phyloP scores from a whole-genome alignment of 2,888 invertebrate genomes.

The Pheosia tremula region DNA sequence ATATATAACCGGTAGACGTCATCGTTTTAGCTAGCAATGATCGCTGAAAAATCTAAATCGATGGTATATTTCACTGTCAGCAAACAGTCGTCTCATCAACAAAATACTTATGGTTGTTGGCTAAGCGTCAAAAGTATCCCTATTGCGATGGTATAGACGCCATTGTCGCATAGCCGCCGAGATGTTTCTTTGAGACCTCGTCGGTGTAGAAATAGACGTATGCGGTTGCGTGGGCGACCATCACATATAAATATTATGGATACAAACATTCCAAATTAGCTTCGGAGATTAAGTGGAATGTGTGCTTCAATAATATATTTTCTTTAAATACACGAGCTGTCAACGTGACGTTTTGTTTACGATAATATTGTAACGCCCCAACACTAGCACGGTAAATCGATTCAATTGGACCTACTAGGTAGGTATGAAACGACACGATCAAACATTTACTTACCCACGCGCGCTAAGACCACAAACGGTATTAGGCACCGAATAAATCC shows the following conservation, averaged over 20 bases:
- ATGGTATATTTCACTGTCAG: conserved; percentile 41
- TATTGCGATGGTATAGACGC: conserved; percentile 35
- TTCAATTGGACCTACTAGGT: conserved; percentile 3
- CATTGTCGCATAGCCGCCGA: conserved; percentile 21
- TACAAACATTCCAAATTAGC: conserved; percentile 65
- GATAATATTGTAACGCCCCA: conserved; percentile 32
- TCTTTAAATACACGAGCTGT: conserved; percentile 31
- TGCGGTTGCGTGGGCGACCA: conserved; percentile 64
- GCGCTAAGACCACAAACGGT: conserved; percentile 41
- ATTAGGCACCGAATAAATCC: conserved; percentile 33
- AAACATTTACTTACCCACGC: conserved; percentile 46
- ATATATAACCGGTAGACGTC: conserved; percentile 27
- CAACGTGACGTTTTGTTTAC: conserved; percentile 33
- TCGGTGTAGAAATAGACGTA: conserved; percentile 60
- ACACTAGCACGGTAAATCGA: conserved; percentile 5
- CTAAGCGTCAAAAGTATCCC: conserved; percentile 17
- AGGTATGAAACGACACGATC: conserved; percentile 42
- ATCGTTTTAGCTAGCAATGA: conserved; percentile 24
- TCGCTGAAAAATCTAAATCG: conserved; percentile 43
- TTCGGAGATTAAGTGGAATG: conserved; percentile 38
- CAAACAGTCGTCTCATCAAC: conserved; percentile 38
- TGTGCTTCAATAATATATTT: conserved; percentile 28
- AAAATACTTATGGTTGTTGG: conserved; percentile 28
- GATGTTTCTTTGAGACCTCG: conserved; percentile 25
- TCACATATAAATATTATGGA: conserved; percentile 68